Percentiles rank a stretch among this genome's conserved stretches.
These are phyloP conservation scores for Xestia xanthographa DNA, from an alignment of 2,888 invertebrate genomes.

Conservation along the genomic window DNA sequence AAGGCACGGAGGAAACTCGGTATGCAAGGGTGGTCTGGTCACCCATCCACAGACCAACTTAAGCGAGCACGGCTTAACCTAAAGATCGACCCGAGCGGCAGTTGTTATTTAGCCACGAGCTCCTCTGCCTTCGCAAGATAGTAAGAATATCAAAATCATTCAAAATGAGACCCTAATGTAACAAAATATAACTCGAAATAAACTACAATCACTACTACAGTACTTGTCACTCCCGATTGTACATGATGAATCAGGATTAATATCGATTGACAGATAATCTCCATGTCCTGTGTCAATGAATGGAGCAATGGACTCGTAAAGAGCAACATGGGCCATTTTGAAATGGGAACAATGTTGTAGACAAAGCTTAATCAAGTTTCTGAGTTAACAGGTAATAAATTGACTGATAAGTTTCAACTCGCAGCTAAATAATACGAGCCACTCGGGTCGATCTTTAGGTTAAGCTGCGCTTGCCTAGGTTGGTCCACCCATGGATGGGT, in stretches of 20 bases:
- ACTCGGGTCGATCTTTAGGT: too few species aligned
- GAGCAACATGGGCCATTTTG: not conserved
- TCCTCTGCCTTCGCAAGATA: not conserved
- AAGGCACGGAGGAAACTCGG: too few species aligned
- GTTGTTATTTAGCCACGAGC: too few species aligned
- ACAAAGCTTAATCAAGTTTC: not conserved
- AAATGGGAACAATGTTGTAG: not conserved
- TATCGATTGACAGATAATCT: slow-evolving; percentile 43
- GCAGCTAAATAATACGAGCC: too few species aligned
- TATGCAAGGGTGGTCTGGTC: too few species aligned
- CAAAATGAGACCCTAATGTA: not conserved
- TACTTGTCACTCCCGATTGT: slow-evolving; percentile 10
- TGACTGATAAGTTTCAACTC: not conserved
- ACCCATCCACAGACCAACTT: too few species aligned
- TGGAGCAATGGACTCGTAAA: slow-evolving; percentile 14
- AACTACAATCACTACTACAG: slow-evolving; percentile 1
- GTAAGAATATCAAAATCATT: not conserved
- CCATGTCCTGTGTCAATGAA: slow-evolving; percentile 42
- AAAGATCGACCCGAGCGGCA: too few species aligned
- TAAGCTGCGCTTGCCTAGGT: too few species aligned
- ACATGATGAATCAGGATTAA: slow-evolving; percentile 47
- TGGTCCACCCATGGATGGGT: too few species aligned
- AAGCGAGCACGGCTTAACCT: too few species aligned
- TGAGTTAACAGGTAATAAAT: not conserved
- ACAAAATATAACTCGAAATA: slow-evolving; percentile 3